Evolutionary conservation across 2,797 vertebrate species (phyloP).

Genomic region (Semotilus atromaculatus): DNA sequence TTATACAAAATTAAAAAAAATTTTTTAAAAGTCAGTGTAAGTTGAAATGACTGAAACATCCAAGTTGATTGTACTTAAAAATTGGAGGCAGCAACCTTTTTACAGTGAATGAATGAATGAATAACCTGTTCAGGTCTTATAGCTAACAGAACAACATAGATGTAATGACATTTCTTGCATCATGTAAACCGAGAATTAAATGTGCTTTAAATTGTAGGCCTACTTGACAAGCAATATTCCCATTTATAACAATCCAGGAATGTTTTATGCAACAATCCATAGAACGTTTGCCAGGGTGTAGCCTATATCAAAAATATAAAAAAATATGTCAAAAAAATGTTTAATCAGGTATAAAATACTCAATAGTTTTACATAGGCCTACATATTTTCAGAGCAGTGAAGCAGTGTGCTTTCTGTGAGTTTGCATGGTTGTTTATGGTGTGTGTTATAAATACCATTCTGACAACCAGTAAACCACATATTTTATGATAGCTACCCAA

Average conservation of each 20-base stretch:
- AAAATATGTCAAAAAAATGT: background rate
- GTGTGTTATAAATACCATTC: background rate
- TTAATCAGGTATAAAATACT: background rate
- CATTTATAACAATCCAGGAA: background rate
- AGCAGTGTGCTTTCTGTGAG: background rate
- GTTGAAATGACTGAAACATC: no score
- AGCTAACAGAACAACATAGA: background rate
- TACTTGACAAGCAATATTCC: background rate
- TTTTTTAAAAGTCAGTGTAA: no score
- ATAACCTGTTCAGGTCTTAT: conserved; percentile 17
- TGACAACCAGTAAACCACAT: background rate
- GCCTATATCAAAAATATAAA: no score
- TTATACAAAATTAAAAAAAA: no score
- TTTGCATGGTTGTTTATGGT: background rate
- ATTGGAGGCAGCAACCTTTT: no score
- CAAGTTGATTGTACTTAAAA: no score
- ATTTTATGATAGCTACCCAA: background rate
- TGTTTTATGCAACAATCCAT: background rate
- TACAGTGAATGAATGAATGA: conserved; percentile 30
- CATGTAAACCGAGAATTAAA: background rate
- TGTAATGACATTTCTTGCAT: background rate
- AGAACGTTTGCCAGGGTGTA: background rate
- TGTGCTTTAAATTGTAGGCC: background rate
- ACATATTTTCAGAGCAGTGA: background rate
- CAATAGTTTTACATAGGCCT: background rate